Evolutionary conservation across 2,797 vertebrate genomes (phyloP).

Genomic region (Danio jaintianensis): DNA sequence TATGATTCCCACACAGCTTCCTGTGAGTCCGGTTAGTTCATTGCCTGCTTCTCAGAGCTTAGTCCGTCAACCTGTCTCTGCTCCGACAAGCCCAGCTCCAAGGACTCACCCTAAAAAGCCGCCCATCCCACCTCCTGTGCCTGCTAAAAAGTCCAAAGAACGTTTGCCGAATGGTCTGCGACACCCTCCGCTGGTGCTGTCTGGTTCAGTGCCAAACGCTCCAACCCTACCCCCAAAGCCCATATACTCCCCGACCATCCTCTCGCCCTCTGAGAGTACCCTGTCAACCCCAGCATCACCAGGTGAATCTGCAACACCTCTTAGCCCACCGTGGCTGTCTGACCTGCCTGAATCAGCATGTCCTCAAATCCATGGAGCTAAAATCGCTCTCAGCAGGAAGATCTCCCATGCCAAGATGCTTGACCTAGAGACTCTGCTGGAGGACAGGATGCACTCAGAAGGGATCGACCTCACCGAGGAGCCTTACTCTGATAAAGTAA

Average conservation of each 20-base stretch:
- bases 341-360: conserved; percentile 81
- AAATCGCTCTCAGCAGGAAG: conserved; percentile 79
- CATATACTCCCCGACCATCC: conserved; percentile 59
- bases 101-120: conserved; percentile 86
- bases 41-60: conserved; percentile 40
- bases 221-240: conserved; percentile 74
- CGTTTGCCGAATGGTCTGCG: conserved; percentile 89
- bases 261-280: conserved; percentile 65
- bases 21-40: conserved; percentile 61
- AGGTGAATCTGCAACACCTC: conserved; percentile 73
- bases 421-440: conserved; percentile 87
- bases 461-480: conserved; percentile 96
- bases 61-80: conserved; percentile 63
- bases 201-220: conserved; percentile 72
- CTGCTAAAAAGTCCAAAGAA: conserved; percentile 93
- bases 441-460: conserved; percentile 87
- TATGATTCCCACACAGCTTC: conserved; percentile 71
- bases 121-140: conserved; percentile 94
- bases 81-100: conserved; percentile 69
- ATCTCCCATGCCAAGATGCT: conserved; percentile 83
- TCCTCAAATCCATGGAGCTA: conserved; percentile 83
- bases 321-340: conserved; percentile 86
- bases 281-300: conserved; percentile 55
- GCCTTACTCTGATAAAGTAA: conserved; percentile 97
- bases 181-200: conserved; percentile 74